Percentiles rank a stretch among this genome's conserved stretches.
Evolutionary conservation across 2,797 vertebrate genomes (phyloP).

Genomic region (Bovichtus variegatus): DNA sequence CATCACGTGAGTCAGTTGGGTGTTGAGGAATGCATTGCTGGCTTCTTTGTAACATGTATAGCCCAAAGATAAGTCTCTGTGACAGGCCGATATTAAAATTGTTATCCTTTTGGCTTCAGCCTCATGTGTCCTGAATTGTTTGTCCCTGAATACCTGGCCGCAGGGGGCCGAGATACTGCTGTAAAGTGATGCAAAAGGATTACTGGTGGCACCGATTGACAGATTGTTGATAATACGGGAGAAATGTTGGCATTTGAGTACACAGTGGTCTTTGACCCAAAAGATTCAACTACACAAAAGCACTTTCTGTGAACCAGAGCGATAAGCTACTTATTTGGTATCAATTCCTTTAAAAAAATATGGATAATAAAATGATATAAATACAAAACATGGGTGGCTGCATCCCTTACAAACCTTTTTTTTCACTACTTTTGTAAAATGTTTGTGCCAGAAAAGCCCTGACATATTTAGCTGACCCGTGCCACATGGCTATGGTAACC

Average conservation of each 20-base stretch:
- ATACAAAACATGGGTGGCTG: no score
- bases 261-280: not conserved
- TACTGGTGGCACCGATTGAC: not conserved
- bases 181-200: not conserved
- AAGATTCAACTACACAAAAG: not conserved
- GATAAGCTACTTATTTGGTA: no score
- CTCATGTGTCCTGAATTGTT: constrained; percentile 11
- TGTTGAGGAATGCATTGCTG: constrained; percentile 33
- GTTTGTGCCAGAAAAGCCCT: no score
- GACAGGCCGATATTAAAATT: constrained; percentile 36
- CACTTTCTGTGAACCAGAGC: not conserved
- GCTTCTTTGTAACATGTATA: constrained; percentile 36
- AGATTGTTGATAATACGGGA: not conserved
- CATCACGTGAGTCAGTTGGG: constrained; percentile 21
- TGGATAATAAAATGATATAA: no score
- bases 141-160: not conserved
- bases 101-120: constrained; percentile 30
- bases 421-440: no score
- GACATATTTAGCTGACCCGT: no score
- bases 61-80: constrained; percentile 41
- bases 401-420: no score
- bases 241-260: not conserved
- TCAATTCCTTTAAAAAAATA: no score
- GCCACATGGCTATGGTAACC: no score
- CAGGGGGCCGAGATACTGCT: not conserved